phyloP scores from a whole-genome alignment of 2,888 invertebrate species.

The Drosophila austrosaltans region DNA sequence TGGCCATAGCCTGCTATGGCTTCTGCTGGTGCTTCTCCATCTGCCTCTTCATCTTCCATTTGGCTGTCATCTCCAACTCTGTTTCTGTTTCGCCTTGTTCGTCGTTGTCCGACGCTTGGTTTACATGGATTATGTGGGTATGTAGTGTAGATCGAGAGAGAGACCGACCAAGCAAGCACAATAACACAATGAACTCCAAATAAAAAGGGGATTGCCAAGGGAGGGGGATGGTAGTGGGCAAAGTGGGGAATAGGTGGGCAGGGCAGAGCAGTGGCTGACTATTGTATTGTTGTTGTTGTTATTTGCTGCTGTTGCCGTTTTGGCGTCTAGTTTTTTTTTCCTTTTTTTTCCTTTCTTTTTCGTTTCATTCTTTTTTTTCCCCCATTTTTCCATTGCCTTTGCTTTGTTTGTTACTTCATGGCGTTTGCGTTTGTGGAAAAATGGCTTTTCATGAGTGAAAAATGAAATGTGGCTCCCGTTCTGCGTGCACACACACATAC shows the following conservation, averaged over 20 bases:
- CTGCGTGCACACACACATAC: not conserved
- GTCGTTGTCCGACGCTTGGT: conserved; percentile 32
- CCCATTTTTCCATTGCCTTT: conserved; percentile 28
- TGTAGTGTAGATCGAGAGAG: conserved; percentile 72
- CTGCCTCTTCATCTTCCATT: conserved; percentile 6
- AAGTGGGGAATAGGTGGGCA: conserved; percentile 10
- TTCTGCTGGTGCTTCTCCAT: conserved; percentile 40
- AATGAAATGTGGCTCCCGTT: conserved; percentile 58
- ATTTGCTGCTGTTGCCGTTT: conserved; percentile 52
- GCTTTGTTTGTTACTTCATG: conserved; percentile 65
- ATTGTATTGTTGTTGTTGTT: conserved; percentile 52
- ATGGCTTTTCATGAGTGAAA: conserved; percentile 64
- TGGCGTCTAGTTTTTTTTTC: conserved; percentile 58
- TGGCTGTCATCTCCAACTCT: conserved; percentile 13
- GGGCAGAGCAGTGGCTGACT: conserved; percentile 25
- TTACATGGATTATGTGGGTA: conserved; percentile 78
- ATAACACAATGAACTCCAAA: conserved; percentile 81
- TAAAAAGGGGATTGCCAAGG: conserved; percentile 46
- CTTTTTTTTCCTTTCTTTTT: conserved; percentile 22
- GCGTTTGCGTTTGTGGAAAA: conserved; percentile 58
- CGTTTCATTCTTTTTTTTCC: conserved; percentile 29
- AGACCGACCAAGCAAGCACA: conserved; percentile 66
- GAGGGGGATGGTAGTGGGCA: conserved; percentile 31
- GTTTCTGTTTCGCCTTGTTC: conserved; percentile 9
- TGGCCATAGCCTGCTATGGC: conserved; percentile 61